Evolutionary conservation across 2,797 vertebrate genomes (phyloP).

Genomic region (Thunnus albacares): DNA sequence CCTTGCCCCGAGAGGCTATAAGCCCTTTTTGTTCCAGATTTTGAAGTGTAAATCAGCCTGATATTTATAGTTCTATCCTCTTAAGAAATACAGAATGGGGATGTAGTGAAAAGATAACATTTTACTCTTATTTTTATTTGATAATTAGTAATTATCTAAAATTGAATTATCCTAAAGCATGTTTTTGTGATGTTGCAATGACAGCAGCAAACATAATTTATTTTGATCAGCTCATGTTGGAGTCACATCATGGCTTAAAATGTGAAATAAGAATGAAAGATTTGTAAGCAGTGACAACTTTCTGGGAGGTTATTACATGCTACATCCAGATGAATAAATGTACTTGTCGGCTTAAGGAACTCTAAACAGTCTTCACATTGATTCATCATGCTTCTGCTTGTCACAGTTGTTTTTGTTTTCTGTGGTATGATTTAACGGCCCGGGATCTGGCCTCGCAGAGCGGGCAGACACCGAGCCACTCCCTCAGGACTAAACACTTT

Average conservation of each 20-base stretch:
- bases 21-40: conserved; percentile 46
- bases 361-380: conserved; percentile 46
- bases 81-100: neutral
- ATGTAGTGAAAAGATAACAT: conserved; percentile 3
- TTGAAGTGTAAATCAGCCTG: conserved; percentile 37
- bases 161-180: conserved; percentile 23
- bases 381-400: conserved; percentile 70
- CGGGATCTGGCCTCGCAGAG: conserved; percentile 51
- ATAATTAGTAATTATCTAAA: conserved; percentile 7
- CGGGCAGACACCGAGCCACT: conserved; percentile 52
- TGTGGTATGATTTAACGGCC: conserved; percentile 68
- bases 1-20: conserved; percentile 33
- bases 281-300: conserved; percentile 35
- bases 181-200: conserved; percentile 6
- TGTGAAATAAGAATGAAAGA: conserved; percentile 3
- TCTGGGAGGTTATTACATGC: conserved; percentile 22
- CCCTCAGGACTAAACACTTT: conserved; percentile 68
- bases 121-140: conserved; percentile 11
- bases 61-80: conserved; percentile 31
- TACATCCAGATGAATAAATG: conserved; percentile 46
- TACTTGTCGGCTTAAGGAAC: conserved; percentile 38
- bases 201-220: conserved; percentile 2
- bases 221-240: neutral
- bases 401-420: conserved; percentile 70
- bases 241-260: neutral